Conservation (phyloP, 2,888 invertebrate species). For the Diaperis boleti region DNA sequence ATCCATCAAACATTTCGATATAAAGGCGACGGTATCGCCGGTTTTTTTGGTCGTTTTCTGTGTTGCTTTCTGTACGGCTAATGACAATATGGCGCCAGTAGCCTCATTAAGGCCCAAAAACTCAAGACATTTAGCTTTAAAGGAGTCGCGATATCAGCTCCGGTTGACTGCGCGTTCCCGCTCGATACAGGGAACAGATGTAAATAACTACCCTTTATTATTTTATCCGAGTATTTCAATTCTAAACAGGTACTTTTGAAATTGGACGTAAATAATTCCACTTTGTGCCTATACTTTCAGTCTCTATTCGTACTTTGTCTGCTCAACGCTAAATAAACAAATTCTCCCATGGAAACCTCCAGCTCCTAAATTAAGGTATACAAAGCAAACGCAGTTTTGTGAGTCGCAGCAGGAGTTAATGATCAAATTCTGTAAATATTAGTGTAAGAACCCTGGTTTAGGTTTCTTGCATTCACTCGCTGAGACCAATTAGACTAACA, state of each 20-base stretch:
- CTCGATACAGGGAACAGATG: constrained; percentile 47
- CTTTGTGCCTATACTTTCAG: constrained; percentile 44
- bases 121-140: constrained; percentile 48
- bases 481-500: constrained; percentile 26
- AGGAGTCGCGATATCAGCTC: constrained; percentile 47
- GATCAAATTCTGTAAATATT: constrained; percentile 18
- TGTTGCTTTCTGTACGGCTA: constrained; percentile 43
- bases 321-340: too few relatives aligned
- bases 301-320: constrained; percentile 33
- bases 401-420: background rate
- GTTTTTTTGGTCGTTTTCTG: constrained; percentile 44
- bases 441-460: constrained; percentile 6
- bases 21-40: constrained; percentile 47
- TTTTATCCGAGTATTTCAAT: constrained; percentile 47
- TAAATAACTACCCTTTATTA: constrained; percentile 49
- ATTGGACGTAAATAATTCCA: constrained; percentile 48
- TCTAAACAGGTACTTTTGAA: constrained; percentile 48
- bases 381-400: background rate
- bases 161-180: constrained; percentile 42
- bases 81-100: constrained; percentile 49
- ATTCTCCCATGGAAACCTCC: too few relatives aligned
- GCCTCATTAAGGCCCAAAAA: constrained; percentile 48
- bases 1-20: constrained; percentile 52
- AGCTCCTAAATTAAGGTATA: background rate
- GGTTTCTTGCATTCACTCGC: constrained; percentile 13